Conservation (phyloP, 2,797 vertebrate species). For the Halcyon leucocephala region DNA sequence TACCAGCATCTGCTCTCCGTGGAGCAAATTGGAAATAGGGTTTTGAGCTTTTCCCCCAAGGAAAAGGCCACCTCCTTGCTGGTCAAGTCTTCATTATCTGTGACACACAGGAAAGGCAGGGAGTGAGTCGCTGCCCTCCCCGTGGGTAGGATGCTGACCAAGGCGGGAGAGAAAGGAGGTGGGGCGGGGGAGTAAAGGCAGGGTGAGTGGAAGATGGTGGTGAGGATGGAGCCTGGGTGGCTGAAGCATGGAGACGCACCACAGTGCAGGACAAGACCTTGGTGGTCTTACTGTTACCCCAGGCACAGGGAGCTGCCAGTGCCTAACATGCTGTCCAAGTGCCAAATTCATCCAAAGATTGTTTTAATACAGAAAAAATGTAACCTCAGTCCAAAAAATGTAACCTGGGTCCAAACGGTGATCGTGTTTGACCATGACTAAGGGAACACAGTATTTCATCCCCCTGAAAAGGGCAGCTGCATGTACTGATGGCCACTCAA, state of each 20-base stretch:
- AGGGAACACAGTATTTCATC: neutral
- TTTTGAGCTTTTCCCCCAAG: neutral
- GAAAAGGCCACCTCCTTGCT: neutral
- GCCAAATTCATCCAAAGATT: neutral
- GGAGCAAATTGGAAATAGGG: neutral
- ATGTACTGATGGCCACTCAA: neutral
- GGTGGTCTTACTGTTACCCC: neutral
- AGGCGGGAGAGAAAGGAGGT: neutral
- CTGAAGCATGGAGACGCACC: neutral
- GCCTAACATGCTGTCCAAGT: neutral
- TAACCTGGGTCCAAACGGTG: neutral
- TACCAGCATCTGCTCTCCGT: neutral
- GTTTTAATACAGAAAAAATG: neutral
- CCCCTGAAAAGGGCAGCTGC: neutral
- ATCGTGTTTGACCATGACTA: neutral
- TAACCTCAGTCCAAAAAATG: neutral
- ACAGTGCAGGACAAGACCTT: fast-evolving
- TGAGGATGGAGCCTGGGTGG: neutral
- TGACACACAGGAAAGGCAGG: neutral
- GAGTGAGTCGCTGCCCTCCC: neutral
- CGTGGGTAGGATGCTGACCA: fast-evolving
- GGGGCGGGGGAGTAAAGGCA: neutral
- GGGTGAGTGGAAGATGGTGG: neutral
- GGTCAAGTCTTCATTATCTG: neutral
- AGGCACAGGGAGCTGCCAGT: neutral